Base-by-base conservation (phyloP, 1,140 invertebrate species). In the Thrips palmi region DNA sequence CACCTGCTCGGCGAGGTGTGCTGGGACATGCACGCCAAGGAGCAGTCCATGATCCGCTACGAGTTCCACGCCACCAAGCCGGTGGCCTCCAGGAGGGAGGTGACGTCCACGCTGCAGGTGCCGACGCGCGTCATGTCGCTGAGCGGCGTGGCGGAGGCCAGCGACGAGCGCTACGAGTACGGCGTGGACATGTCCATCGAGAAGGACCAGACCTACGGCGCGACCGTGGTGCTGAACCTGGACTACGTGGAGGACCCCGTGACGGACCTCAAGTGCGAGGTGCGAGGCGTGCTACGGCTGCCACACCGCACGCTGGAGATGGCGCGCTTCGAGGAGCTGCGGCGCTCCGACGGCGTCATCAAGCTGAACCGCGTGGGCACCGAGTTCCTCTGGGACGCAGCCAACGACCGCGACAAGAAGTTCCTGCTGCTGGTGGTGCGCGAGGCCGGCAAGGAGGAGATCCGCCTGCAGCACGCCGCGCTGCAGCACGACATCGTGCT, bases 371-470 rank as follows among this genome's bases (percentile, higher is more conserved):
- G 22, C 19, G 10, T 36, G 14, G 12, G 24, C 37, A 18, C 20
- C 10, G 18, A 38, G n/a, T 31, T 34, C 17, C 12, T 39, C 11
- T 42, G 40, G 40, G 40, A 42, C 31, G 40, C 40, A 8, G 28
- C 32, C 17, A 18, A 15, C 8, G 25, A 42, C 10, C 10, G 34
- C 10, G 29, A 15, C 11, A 42, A 42, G 23, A 20, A 12, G 14
- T 18, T 42, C 11, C 19, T 20, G 21, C 5, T 42, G n/a, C 19
- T 18, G n/a, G 3, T 42, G 3, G 32, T 12, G 3, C 15, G 12
- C 8, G 11, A 12, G 4, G 17, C 15, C 7, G 2, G 18, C 23
- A n/a, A 4, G 7, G 18, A 18, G n/a, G 35, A 42, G 17, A 11
- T 42, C n/a, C 18, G 20, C n/a, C 12, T 38, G 8, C 23, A 20